Conservation (phyloP, 2,888 invertebrate genomes). For the Oconnorella tubifera region DNA sequence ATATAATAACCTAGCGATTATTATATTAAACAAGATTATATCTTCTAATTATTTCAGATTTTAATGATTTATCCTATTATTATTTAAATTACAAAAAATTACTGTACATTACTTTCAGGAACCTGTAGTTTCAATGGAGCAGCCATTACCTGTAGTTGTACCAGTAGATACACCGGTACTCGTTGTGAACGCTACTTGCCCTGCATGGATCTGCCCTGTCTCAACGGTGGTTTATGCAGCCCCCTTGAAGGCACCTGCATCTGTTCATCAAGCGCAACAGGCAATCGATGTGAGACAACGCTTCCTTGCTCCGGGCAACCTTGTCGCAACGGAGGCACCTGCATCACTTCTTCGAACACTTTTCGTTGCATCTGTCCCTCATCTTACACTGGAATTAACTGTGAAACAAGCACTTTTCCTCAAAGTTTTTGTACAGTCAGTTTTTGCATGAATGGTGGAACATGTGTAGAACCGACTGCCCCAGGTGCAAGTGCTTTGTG, state of each 20-base stretch:
- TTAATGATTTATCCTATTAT: too few species aligned
- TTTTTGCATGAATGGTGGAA: constrained; percentile 28
- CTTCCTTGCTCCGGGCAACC: constrained; percentile 21
- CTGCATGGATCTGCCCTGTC: neutral
- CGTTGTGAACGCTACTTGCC: constrained; percentile 15
- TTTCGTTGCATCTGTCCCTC: constrained; percentile 20
- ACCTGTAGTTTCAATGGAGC: neutral
- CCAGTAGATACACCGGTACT: constrained; percentile 2
- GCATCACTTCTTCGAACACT: neutral
- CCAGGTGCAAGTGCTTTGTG: neutral
- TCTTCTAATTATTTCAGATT: too few species aligned
- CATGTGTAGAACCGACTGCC: constrained; percentile 26
- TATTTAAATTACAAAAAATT: too few species aligned
- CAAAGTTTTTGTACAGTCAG: constrained; percentile 6
- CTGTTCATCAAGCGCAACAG: constrained; percentile 33
- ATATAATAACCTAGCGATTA: too few species aligned
- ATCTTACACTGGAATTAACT: constrained; percentile 9
- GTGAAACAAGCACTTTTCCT: constrained; percentile 11
- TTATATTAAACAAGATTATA: too few species aligned
- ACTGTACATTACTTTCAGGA: too few species aligned
- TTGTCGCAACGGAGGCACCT: constrained; percentile 24
- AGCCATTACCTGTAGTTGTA: neutral
- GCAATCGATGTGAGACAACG: constrained; percentile 29
- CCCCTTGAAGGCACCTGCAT: constrained; percentile 5
- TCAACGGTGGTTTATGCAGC: constrained; percentile 10